phyloP scores from a whole-genome alignment of 2,888 invertebrate genomes.

The Lithodes maja region DNA sequence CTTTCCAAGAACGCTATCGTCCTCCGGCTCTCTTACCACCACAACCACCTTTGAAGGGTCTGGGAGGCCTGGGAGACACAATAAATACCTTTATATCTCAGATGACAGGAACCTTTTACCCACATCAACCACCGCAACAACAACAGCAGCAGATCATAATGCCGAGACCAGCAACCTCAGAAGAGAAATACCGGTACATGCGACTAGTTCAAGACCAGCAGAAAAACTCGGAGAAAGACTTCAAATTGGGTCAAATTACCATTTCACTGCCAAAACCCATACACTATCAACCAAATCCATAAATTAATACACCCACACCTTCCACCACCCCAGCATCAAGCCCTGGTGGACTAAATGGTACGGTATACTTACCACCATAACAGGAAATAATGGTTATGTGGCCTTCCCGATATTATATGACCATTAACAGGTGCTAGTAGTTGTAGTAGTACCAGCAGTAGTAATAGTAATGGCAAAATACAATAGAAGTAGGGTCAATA shows the following conservation, averaged over 20 bases:
- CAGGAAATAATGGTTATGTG: slow-evolving; percentile 1
- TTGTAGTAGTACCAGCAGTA: background rate
- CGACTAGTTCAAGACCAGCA: slow-evolving; percentile 36
- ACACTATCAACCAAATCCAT: slow-evolving; percentile 35
- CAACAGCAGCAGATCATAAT: background rate
- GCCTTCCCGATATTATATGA: background rate
- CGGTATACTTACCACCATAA: background rate
- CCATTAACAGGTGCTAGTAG: background rate
- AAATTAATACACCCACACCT: slow-evolving; percentile 13
- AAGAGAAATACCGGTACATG: slow-evolving; percentile 20
- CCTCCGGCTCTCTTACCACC: slow-evolving; percentile 7
- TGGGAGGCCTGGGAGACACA: slow-evolving; percentile 36
- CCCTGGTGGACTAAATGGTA: background rate
- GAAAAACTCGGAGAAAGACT: background rate
- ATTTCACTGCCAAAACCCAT: slow-evolving; percentile 65
- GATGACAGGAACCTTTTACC: background rate
- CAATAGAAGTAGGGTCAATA: background rate
- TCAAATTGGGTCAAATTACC: slow-evolving; percentile 28
- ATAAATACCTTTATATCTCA: slow-evolving; percentile 42
- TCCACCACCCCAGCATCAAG: background rate
- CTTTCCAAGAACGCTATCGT: slow-evolving; percentile 6
- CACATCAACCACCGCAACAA: background rate
- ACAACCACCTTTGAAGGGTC: background rate
- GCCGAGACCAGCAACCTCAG: background rate
- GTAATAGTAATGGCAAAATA: background rate